Base-by-base conservation (phyloP, 2,113 vertebrate species). In the Platycercus adscitus region DNA sequence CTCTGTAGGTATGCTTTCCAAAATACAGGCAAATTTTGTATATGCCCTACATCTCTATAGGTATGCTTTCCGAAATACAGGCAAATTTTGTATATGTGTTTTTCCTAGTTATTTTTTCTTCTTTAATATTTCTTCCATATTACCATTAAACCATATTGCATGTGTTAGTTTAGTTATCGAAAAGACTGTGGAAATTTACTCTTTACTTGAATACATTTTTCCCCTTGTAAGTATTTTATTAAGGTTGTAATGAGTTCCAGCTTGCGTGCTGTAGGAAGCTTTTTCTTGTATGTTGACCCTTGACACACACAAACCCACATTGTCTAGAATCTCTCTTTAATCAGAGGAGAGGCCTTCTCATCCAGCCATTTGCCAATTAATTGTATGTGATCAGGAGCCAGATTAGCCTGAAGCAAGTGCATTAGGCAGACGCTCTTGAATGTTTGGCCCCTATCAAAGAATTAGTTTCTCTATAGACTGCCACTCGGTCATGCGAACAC, bases 171-270 rank as follows among this genome's bases (percentile, higher is more conserved):
- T 78, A 53, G 82, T 95, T 97, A 80, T 91, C 94, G 84, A 96
- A 96, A 96, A 94, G 47, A 77, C 53, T 72, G 60, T 93, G 77
- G 86, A 97, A 97, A 94, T 18, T 4, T 65, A 86, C 24, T 46
- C 52, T 70, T 93, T 86, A 78, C 39, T 89, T 87, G 64, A 95
- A 84, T 77, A 78, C 24, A 95, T 86, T 70, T 91, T 96, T 97
- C 3, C 29, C 97, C 90, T 97, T 68, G 44, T 96, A 98, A 97
- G 95, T 97, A 93, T 98, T 97, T 97, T 98, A 96, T 97, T 97
- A 97, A 73, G 46, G 26, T 95, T 87, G 81, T 98, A 98, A 99
- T 97, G 97, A 98, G 94, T 97, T 98, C 97, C 97, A 96, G 96
- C 96, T 96, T 98, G 95, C 97, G 92, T 98, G 89, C 95, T 97